phyloP scores from a whole-genome alignment of 2,888 invertebrate genomes.

The Papilio protenor region DNA sequence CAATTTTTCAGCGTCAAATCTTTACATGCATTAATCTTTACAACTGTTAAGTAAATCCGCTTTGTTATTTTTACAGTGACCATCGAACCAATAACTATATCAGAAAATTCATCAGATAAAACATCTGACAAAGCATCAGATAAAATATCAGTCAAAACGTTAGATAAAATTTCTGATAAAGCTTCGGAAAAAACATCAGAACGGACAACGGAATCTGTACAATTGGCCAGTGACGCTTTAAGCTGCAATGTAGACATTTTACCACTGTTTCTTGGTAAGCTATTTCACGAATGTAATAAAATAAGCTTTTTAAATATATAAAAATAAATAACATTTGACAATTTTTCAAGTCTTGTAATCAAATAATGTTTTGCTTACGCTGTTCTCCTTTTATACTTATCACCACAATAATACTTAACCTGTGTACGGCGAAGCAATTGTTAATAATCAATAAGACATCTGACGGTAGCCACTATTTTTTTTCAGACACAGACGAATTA shows the following conservation, averaged over 20 bases:
- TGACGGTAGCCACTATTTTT: neutral
- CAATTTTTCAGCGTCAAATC: too few species aligned
- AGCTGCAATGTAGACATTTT: slow-evolving; percentile 74
- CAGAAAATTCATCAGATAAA: neutral
- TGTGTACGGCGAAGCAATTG: neutral
- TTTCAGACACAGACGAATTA: slow-evolving; percentile 62
- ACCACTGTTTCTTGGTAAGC: slow-evolving; percentile 61
- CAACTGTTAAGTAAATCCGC: neutral
- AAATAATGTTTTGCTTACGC: too few species aligned
- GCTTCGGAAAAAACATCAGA: neutral
- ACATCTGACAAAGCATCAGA: neutral
- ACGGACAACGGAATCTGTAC: slow-evolving; percentile 6
- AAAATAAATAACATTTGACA: neutral
- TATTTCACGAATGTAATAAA: neutral
- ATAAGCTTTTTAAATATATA: neutral
- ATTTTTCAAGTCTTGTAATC: too few species aligned
- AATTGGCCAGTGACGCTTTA: slow-evolving; percentile 53
- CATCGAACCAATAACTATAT: slow-evolving; percentile 12
- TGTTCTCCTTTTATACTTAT: neutral
- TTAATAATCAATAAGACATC: neutral
- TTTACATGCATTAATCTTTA: too few species aligned
- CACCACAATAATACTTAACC: neutral
- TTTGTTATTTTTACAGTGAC: slow-evolving; percentile 25
- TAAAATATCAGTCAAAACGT: neutral
- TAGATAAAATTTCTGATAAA: neutral